These are phyloP conservation scores for Hormiphora californensis DNA, from an alignment of 37 sponge, comb jelly and placozoan species.

Conservation along the genomic window DNA sequence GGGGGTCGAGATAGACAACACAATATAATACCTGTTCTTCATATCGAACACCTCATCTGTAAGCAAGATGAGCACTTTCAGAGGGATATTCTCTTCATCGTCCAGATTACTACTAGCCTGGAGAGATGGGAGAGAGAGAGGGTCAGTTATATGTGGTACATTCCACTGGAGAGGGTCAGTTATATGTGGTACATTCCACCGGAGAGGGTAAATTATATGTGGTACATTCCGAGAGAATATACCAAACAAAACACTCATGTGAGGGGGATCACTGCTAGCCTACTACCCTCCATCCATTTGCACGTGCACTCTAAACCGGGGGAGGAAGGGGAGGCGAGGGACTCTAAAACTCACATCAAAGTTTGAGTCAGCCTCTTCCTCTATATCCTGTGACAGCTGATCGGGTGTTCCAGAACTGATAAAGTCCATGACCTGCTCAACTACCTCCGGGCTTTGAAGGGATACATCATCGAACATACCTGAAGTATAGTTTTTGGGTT, in stretches of 20 bases:
- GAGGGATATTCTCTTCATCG: constrained; percentile 42
- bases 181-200: too few species aligned
- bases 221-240: too few species aligned
- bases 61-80: constrained; percentile 40
- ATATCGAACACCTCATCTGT: constrained; percentile 53
- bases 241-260: too few species aligned
- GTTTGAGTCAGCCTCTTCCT: background rate
- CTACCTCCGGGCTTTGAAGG: constrained; percentile 31
- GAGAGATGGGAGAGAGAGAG: too few species aligned
- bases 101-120: constrained; percentile 30
- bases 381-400: background rate
- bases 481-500: background rate
- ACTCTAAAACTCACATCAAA: constrained; percentile 35
- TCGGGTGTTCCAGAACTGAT: constrained; percentile 44
- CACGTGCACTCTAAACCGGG: too few species aligned
- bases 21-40: constrained; percentile 53
- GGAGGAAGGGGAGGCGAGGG: too few species aligned
- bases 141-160: too few species aligned
- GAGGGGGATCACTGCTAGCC: too few species aligned
- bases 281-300: too few species aligned
- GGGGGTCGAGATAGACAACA: too few species aligned
- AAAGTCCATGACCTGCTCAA: constrained; percentile 50
- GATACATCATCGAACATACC: constrained; percentile 40
- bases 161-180: too few species aligned
- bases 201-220: too few species aligned